Percentiles rank a stretch among this genome's conserved stretches.
phyloP scores from a whole-genome alignment of 1,140 invertebrate species.

The Orius insidiosus region DNA sequence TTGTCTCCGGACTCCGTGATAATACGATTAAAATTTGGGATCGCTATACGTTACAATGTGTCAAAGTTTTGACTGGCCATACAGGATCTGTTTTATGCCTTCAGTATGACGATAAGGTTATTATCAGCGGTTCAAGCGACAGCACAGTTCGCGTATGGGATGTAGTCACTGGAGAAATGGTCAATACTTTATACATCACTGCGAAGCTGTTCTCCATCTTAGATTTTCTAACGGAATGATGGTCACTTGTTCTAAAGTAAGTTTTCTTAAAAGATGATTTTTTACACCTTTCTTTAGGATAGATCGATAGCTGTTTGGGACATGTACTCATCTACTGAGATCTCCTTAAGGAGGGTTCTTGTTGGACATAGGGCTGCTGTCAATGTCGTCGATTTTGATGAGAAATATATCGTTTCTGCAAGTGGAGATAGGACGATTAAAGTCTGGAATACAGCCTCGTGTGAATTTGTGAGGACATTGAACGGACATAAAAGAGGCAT shows the following conservation, averaged over 20 bases:
- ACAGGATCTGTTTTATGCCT: constrained; percentile 95
- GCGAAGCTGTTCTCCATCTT: constrained; percentile 96
- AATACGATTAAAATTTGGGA: constrained; percentile 99
- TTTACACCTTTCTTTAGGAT: constrained; percentile 43
- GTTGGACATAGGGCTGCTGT: constrained; percentile 97
- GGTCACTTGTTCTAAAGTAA: constrained; percentile 97
- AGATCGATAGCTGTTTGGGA: constrained; percentile 99
- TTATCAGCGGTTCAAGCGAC: constrained; percentile 95
- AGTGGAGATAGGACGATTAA: constrained; percentile 98
- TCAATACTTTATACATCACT: constrained; percentile 99
- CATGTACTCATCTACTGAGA: constrained; percentile 93
- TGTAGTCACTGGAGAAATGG: constrained; percentile 74
- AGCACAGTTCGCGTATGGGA: constrained; percentile 91
- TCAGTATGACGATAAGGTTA: constrained; percentile 95
- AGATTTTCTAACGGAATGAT: constrained; percentile 98
- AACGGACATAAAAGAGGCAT: constrained; percentile 99
- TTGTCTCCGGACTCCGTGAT: constrained; percentile 95
- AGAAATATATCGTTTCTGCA: constrained; percentile 99
- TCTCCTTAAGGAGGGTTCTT: constrained; percentile 80
- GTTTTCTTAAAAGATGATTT: constrained; percentile 5
- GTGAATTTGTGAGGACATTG: constrained; percentile 97
- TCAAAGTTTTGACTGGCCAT: constrained; percentile 84
- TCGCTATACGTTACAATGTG: constrained; percentile 72
- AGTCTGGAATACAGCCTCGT: constrained; percentile 92
- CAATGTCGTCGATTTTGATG: constrained; percentile 99